phyloP scores from a whole-genome alignment of 2,888 invertebrate genomes.

The Leucozona laternaria region DNA sequence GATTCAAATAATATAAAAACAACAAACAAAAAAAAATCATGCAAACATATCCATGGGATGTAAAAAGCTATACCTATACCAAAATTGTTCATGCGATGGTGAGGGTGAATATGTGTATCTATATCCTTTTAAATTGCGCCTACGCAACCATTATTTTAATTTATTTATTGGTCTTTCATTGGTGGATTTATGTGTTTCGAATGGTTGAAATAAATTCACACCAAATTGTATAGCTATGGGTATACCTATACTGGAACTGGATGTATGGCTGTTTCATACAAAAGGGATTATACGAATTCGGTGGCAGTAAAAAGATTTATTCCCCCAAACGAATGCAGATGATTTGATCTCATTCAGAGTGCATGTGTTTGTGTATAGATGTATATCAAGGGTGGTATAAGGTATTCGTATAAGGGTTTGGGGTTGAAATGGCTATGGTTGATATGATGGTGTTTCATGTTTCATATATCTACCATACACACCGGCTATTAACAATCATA shows the following conservation, averaged over 20 bases:
- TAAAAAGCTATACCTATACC: not conserved
- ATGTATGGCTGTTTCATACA: constrained; percentile 41
- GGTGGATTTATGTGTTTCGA: constrained; percentile 81
- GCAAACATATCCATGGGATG: constrained; percentile 17
- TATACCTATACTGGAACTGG: not conserved
- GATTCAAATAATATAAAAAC: constrained; percentile 7
- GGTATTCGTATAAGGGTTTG: not conserved
- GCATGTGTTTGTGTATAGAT: constrained; percentile 1
- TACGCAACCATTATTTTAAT: constrained; percentile 82
- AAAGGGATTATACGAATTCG: constrained; percentile 72
- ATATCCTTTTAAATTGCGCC: constrained; percentile 73
- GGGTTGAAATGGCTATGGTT: not conserved
- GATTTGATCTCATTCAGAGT: constrained; percentile 65
- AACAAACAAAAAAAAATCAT: not conserved
- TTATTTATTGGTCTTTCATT: constrained; percentile 83
- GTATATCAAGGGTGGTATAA: not conserved
- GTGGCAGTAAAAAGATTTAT: constrained; percentile 73
- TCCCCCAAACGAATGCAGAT: constrained; percentile 71
- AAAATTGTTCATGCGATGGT: not conserved
- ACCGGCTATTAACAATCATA: constrained; percentile 75
- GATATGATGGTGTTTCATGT: constrained; percentile 3
- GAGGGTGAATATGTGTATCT: constrained; percentile 11
- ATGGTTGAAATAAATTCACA: constrained; percentile 77
- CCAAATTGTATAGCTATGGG: constrained; percentile 40
- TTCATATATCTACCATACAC: not conserved